These are phyloP conservation scores for Aromia moschata DNA, from an alignment of 2,888 invertebrate genomes.

Conservation along the genomic window DNA sequence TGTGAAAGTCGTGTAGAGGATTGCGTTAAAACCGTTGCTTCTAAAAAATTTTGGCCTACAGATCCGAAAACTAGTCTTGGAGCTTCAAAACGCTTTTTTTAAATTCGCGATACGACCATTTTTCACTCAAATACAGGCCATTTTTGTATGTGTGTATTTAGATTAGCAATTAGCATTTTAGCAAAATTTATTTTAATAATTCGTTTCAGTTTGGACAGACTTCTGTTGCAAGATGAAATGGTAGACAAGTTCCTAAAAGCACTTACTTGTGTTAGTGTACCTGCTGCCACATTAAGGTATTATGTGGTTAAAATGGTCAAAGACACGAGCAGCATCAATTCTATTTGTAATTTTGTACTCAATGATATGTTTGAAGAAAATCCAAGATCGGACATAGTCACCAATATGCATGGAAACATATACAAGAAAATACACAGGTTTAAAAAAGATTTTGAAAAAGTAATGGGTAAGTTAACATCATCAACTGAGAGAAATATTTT, in stretches of 20 bases:
- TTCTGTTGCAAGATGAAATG: conserved; percentile 51
- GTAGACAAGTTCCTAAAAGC: conserved; percentile 62
- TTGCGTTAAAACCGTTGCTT: too few species aligned
- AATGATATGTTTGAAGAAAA: conserved; percentile 43
- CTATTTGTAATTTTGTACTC: conserved; percentile 26
- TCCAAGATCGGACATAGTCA: conserved; percentile 39
- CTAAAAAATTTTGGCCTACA: too few species aligned
- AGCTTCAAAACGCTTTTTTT: too few species aligned
- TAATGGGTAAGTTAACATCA: conserved; percentile 29
- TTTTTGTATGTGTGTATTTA: too few species aligned
- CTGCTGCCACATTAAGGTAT: conserved; percentile 58
- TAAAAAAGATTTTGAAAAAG: conserved; percentile 35
- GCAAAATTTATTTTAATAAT: too few species aligned
- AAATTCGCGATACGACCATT: too few species aligned
- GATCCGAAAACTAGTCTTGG: too few species aligned
- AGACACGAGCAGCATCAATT: conserved; percentile 19
- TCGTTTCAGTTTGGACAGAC: conserved; percentile 50
- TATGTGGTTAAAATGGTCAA: conserved; percentile 54
- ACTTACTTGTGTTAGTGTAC: conserved; percentile 63
- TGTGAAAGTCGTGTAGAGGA: too few species aligned
- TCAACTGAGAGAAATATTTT: too few species aligned
- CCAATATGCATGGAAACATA: conserved; percentile 55
- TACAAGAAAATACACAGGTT: conserved; percentile 51
- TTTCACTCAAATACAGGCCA: too few species aligned
- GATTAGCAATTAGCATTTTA: too few species aligned